These are phyloP conservation scores for Onychostruthus taczanowskii DNA, from an alignment of 2,113 vertebrate species.

Conservation along the genomic window DNA sequence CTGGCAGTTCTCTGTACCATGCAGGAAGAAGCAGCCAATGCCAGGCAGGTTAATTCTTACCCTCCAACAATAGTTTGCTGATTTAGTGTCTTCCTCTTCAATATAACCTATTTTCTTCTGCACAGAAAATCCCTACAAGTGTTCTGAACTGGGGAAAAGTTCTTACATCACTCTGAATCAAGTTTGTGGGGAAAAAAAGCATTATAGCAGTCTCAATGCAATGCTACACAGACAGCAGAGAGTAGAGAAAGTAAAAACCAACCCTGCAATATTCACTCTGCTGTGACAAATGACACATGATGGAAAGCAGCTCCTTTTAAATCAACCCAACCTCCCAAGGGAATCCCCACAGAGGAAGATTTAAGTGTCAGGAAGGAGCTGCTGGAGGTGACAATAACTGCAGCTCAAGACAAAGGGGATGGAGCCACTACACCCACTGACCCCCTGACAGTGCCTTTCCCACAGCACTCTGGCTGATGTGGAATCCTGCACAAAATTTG, in stretches of 20 bases:
- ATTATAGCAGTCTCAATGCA: neutral
- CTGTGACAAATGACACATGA: neutral
- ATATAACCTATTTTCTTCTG: neutral
- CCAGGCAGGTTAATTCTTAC: neutral
- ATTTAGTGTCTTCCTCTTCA: neutral
- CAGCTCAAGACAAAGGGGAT: neutral
- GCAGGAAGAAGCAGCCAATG: neutral
- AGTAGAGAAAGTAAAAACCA: neutral
- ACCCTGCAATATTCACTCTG: neutral
- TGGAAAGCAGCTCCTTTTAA: neutral
- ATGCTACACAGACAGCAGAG: neutral
- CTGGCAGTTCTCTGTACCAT: neutral
- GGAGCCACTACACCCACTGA: accelerated
- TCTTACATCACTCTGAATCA: neutral
- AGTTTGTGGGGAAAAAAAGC: neutral
- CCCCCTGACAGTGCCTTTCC: neutral
- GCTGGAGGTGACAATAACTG: neutral
- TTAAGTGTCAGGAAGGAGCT: neutral
- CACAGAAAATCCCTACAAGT: neutral
- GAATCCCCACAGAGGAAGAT: neutral
- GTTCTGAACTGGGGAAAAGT: neutral
- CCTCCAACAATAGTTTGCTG: neutral
- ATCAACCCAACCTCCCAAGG: neutral
- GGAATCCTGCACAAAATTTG: neutral
- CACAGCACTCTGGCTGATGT: neutral